Conservation (phyloP, 1,140 invertebrate species). For the Drosophila melanica region DNA sequence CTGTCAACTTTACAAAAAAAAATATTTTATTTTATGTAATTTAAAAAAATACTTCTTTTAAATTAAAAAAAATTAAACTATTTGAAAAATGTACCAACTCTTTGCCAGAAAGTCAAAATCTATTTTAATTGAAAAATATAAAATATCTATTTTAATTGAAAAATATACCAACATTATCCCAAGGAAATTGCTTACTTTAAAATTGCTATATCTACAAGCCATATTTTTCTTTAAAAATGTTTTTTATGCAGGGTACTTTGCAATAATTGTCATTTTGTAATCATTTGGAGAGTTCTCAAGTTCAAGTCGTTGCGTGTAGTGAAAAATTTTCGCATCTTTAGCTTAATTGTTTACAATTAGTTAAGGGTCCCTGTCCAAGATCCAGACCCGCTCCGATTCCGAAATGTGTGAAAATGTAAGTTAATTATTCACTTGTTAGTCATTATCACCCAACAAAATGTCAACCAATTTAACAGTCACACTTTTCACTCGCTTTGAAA, state of each 20-base stretch:
- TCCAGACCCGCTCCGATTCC: not conserved
- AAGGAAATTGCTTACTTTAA: not conserved
- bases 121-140: no score
- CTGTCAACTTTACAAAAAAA: no score
- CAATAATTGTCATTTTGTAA: slow-evolving; percentile 6
- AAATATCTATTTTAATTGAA: no score
- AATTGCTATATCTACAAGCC: not conserved
- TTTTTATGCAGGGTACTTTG: slow-evolving; percentile 4
- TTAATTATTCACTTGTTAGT: slow-evolving; percentile 54
- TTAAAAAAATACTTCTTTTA: no score
- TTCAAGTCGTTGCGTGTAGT: slow-evolving; percentile 48
- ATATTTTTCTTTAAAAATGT: slow-evolving; percentile 3
- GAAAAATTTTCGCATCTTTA: slow-evolving; percentile 48
- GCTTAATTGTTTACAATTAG: slow-evolving; percentile 69
- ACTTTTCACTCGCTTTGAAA: slow-evolving; percentile 18
- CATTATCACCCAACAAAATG: slow-evolving; percentile 19
- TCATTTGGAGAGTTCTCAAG: slow-evolving; percentile 7
- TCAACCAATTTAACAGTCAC: slow-evolving; percentile 18
- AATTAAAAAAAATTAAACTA: no score
- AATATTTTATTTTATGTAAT: no score
- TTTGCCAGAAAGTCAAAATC: no score
- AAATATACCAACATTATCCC: no score
- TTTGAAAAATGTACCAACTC: no score
- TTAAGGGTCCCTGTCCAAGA: slow-evolving; percentile 12
- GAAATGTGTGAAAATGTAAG: slow-evolving; percentile 10